Evolutionary conservation across 2,888 invertebrate species (phyloP), one percentile per base, ranked within the genome.

Genomic region (Chrysolina oricalcia): DNA sequence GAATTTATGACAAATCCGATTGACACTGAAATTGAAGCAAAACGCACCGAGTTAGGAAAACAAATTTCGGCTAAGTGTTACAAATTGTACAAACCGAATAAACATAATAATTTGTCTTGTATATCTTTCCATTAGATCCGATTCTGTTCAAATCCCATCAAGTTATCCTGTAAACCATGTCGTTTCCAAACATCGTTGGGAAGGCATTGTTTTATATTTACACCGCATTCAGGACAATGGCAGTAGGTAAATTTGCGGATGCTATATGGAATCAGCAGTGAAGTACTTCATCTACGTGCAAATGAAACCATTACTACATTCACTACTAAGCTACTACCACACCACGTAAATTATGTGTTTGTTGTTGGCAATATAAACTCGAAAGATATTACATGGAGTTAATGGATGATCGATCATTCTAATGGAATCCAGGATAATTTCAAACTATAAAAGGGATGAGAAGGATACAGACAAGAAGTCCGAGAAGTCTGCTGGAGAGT

Each of bases 191-290:
- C 50, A 21, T 21, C 19, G 50, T 53, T 53, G 17, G n/a, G 50
- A 17, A 17, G 17, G 50, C 50, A 53, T 53, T 53, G 50, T 50
- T 50, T 15, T 17, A 50, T 50, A 50, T 50, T 50, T 50, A 53
- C 50, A 53, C n/a, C 17, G 50, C 50, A 21, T 21, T 53, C 21
- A 19, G 9, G 50, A 53, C 50, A 53, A 53, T 17, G 17, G 50
- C 50, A 53, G 10, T 53, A 43, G 15, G 19, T 53, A 43, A 43
- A 43, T 43, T 43, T 15, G 17, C 19, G 17, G 50, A 53, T 53
- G 50, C 50, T 50, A 50, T 50, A 50, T 50, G 19, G 53, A 13
- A 43, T 43, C 43, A 43, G 15, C 43, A 43, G 43, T 43, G 43
- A 15, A 43, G 43, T 43, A 43, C 11, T 9, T 11, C 43, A 13